These are phyloP conservation scores for Thermophis baileyi DNA, from an alignment of 2,113 vertebrate genomes.

Conservation along the genomic window DNA sequence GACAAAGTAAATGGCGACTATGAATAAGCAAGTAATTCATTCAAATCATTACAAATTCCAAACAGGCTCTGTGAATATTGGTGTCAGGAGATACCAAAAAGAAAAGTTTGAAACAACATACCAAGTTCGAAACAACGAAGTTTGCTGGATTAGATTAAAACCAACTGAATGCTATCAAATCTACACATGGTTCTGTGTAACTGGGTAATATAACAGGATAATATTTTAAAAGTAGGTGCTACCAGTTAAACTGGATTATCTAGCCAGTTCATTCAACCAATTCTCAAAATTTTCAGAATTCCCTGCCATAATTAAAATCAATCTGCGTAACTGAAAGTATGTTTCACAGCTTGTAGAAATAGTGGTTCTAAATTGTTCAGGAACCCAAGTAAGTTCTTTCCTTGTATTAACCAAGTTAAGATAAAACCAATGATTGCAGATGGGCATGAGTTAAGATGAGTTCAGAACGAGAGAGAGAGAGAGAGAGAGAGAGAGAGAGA, in stretches of 20 bases:
- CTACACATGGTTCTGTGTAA: slow-evolving; percentile 53
- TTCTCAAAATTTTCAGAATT: slow-evolving; percentile 23
- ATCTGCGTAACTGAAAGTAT: not conserved
- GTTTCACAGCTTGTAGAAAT: not conserved
- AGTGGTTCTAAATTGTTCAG: not conserved
- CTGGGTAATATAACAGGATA: slow-evolving; percentile 59
- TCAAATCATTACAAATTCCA: not conserved
- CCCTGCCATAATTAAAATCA: not conserved
- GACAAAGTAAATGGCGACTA: not conserved
- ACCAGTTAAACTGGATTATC: slow-evolving; percentile 6
- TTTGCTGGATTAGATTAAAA: not conserved
- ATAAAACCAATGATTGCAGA: too few species aligned
- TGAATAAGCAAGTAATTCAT: not conserved
- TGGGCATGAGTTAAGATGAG: too few species aligned
- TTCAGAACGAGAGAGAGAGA: too few species aligned
- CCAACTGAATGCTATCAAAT: not conserved
- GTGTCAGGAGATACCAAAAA: not conserved
- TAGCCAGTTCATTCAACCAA: slow-evolving; percentile 36
- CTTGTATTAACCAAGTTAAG: too few species aligned
- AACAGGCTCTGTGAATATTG: not conserved
- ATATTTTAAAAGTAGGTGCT: slow-evolving; percentile 52
- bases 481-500: too few species aligned
- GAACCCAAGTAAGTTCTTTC: not conserved
- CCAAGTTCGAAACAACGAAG: not conserved
- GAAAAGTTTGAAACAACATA: too few species aligned